phyloP scores from a whole-genome alignment of 2,113 vertebrate genomes.

The Phaetusa simplex region DNA sequence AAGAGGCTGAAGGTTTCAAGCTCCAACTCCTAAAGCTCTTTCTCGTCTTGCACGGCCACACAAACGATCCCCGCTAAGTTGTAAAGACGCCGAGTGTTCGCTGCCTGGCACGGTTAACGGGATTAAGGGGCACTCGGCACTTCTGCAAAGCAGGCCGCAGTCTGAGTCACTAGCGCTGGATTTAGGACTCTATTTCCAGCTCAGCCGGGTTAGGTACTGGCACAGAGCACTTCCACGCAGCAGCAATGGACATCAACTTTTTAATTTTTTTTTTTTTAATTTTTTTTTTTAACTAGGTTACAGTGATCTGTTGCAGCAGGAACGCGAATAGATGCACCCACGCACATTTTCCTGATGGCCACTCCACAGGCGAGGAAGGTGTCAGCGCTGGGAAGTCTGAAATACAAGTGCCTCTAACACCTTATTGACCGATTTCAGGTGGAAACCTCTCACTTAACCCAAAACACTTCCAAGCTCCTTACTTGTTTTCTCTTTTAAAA shows the following conservation, averaged over 20 bases:
- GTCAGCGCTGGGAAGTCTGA: not conserved
- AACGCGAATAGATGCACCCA: not conserved
- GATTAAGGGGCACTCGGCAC: not conserved
- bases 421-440: not conserved
- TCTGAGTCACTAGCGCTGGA: not conserved
- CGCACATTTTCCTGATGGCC: not conserved
- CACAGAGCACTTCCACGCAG: not conserved
- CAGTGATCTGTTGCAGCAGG: not conserved
- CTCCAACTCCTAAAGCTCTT: not conserved
- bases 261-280: not conserved
- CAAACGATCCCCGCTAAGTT: rapidly evolving
- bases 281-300: not conserved
- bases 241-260: rapidly evolving
- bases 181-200: not conserved
- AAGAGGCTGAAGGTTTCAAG: not conserved
- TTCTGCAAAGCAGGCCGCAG: rapidly evolving
- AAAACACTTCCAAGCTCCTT: not conserved
- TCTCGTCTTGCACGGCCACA: not conserved
- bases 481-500: not conserved
- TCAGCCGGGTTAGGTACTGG: not conserved
- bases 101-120: not conserved
- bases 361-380: not conserved
- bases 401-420: not conserved
- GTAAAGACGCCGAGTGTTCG: not conserved
- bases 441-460: not conserved